These are phyloP conservation scores for Drosophila funebris DNA, from an alignment of 1,140 invertebrate genomes.

Conservation along the genomic window DNA sequence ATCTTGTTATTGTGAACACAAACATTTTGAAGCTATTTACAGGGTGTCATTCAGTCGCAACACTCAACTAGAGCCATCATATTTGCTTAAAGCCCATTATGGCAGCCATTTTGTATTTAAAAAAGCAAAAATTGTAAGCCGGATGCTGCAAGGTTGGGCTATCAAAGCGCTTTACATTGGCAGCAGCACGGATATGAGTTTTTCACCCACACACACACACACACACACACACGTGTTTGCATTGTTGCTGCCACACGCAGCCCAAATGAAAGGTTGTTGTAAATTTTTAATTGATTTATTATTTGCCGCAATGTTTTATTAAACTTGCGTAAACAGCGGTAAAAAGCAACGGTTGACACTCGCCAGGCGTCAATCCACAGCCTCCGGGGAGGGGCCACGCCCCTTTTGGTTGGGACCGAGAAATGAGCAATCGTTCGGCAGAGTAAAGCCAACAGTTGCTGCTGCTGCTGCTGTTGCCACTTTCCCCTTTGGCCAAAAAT, in stretches of 20 bases:
- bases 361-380: slow-evolving; percentile 12
- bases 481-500: neutral
- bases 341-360: slow-evolving; percentile 13
- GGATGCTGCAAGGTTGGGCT: slow-evolving; percentile 31
- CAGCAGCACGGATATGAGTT: neutral
- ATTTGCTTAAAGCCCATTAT: slow-evolving; percentile 24
- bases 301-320: slow-evolving; percentile 65
- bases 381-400: neutral
- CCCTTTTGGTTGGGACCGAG: neutral
- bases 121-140: neutral
- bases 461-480: too few species aligned
- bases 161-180: slow-evolving; percentile 28
- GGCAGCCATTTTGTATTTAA: slow-evolving; percentile 36
- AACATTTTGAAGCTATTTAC: neutral
- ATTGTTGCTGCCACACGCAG: slow-evolving; percentile 1
- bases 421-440: slow-evolving; percentile 53
- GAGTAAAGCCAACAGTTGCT: neutral
- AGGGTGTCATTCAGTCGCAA: neutral
- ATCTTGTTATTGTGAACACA: too few species aligned
- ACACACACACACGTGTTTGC: neutral
- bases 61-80: neutral
- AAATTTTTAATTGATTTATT: slow-evolving; percentile 72
- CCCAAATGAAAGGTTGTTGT: slow-evolving; percentile 11
- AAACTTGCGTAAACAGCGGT: slow-evolving; percentile 55
- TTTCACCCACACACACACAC: neutral